Conservation (phyloP, 2,797 vertebrate species). For the Coranthus polyacanthus region DNA sequence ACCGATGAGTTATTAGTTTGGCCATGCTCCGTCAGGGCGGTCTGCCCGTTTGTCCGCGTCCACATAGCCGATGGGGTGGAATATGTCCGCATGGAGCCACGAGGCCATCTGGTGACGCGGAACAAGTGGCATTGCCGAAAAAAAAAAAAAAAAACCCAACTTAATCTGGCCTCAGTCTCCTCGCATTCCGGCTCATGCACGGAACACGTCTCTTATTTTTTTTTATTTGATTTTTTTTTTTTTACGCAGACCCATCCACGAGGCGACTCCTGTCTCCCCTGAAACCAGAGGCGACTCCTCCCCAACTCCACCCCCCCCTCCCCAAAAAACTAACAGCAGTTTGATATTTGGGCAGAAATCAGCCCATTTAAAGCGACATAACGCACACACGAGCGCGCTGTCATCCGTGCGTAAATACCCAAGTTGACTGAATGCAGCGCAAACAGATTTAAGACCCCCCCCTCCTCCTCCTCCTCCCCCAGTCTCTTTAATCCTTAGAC, state of each 20-base stretch:
- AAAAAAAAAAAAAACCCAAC: slow-evolving; percentile 52
- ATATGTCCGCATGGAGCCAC: slow-evolving; percentile 57
- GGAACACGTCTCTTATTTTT: too few species aligned
- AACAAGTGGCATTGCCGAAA: slow-evolving; percentile 75
- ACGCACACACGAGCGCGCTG: slow-evolving; percentile 29
- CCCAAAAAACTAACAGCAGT: not conserved
- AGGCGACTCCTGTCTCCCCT: not conserved
- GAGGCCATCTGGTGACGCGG: slow-evolving; percentile 78
- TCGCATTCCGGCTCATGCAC: slow-evolving; percentile 23
- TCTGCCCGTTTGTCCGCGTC: slow-evolving; percentile 38
- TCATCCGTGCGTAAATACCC: slow-evolving; percentile 51
- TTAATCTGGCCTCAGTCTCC: slow-evolving; percentile 60
- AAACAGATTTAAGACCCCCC: slow-evolving; percentile 27
- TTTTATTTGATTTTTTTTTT: too few species aligned
- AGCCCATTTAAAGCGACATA: slow-evolving; percentile 11
- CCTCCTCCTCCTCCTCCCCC: not conserved
- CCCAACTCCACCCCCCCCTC: not conserved
- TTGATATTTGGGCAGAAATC: slow-evolving; percentile 26
- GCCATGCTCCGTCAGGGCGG: slow-evolving; percentile 34
- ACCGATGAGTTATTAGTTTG: slow-evolving; percentile 26
- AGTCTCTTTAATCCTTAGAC: slow-evolving; percentile 35
- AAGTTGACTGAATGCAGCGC: slow-evolving; percentile 10
- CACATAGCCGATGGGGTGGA: slow-evolving; percentile 61
- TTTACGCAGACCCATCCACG: too few species aligned
- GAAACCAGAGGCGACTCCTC: not conserved